Evolutionary conservation across 2,113 vertebrate species (phyloP).

Genomic region (Clinocottus analis): DNA sequence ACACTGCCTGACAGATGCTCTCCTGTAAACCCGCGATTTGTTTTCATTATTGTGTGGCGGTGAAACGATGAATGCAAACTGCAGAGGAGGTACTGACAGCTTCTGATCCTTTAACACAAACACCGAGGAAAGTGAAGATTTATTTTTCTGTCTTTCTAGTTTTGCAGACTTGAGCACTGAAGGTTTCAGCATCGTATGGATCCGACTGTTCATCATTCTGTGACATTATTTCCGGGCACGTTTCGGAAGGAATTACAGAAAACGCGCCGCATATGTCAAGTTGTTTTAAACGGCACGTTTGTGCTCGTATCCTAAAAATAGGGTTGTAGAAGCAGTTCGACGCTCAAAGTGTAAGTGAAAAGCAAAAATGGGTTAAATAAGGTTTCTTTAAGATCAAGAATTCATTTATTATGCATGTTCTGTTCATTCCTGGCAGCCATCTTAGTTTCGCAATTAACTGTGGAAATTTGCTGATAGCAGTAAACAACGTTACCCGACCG

Average conservation of each 20-base stretch:
- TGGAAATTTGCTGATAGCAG: background rate
- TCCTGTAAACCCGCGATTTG: background rate
- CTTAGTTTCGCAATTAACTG: background rate
- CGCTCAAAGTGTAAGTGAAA: too few species aligned
- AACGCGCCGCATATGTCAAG: too few species aligned
- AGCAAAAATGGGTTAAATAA: too few species aligned
- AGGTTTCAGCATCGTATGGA: too few species aligned
- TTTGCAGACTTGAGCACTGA: background rate
- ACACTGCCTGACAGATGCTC: background rate
- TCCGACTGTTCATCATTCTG: too few species aligned
- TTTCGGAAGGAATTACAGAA: background rate
- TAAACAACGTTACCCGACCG: background rate
- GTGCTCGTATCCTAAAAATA: background rate
- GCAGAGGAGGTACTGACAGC: background rate
- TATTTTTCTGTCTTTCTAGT: too few species aligned
- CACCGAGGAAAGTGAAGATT: too few species aligned
- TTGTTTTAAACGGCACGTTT: too few species aligned
- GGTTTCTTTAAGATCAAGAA: too few species aligned
- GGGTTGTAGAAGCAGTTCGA: too few species aligned
- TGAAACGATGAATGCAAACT: background rate
- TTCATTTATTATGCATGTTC: too few species aligned
- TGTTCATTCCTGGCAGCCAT: too few species aligned
- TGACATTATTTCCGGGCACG: background rate
- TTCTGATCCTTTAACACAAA: background rate
- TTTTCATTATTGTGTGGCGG: background rate